phyloP scores from a whole-genome alignment of 2,797 vertebrate species.

The Microctenopoma steveboyesi region DNA sequence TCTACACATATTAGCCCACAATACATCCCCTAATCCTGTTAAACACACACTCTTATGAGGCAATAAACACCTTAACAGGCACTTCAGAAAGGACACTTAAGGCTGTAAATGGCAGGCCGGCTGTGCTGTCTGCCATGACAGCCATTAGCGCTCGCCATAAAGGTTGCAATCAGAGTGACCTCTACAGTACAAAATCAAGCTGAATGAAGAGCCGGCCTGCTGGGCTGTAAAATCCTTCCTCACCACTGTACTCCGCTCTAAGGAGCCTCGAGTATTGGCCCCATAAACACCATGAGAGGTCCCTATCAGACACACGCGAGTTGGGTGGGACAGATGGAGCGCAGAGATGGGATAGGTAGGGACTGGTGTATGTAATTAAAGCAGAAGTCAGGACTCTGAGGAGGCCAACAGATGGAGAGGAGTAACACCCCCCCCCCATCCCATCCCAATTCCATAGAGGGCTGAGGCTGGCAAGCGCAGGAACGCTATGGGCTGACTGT shows the following conservation, averaged over 20 bases:
- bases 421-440: conserved; percentile 36
- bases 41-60: conserved; percentile 56
- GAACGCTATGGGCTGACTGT: conserved; percentile 63
- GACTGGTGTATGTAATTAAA: conserved; percentile 59
- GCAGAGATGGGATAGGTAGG: conserved; percentile 55
- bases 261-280: conserved; percentile 53
- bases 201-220: conserved; percentile 37
- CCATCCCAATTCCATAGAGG: conserved; percentile 61
- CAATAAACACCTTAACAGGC: conserved; percentile 49
- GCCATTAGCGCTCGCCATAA: conserved; percentile 49
- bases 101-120: conserved; percentile 60
- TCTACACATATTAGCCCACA: conserved; percentile 16
- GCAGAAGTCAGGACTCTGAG: conserved; percentile 61
- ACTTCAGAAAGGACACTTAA: conserved; percentile 49
- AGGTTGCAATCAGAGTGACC: conserved; percentile 69
- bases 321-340: conserved; percentile 74
- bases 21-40: conserved; percentile 35
- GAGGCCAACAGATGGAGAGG: conserved; percentile 80
- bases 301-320: conserved; percentile 52
- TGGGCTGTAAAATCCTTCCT: conserved; percentile 60
- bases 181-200: conserved; percentile 64
- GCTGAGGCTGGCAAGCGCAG: conserved; percentile 71
- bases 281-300: conserved; percentile 70
- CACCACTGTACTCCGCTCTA: conserved; percentile 55
- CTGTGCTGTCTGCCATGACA: conserved; percentile 54